These are phyloP conservation scores for Propithecus deckenii DNA, from an alignment of 2,797 vertebrate genomes.

Conservation along the genomic window DNA sequence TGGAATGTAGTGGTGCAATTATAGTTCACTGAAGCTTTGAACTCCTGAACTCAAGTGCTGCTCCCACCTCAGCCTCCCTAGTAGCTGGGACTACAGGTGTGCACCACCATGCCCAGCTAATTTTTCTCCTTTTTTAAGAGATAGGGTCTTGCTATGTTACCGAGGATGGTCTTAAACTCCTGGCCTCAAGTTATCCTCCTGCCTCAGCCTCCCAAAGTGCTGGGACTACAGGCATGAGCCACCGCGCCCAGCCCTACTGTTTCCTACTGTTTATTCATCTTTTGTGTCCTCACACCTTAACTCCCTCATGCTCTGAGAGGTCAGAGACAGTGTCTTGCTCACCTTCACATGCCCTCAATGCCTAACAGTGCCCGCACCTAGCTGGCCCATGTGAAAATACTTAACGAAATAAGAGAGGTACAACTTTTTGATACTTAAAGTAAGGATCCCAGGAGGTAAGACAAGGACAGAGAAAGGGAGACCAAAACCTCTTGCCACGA, in stretches of 20 bases:
- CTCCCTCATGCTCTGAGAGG: not conserved
- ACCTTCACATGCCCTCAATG: not conserved
- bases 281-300: not conserved
- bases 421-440: not conserved
- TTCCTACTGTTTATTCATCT: not conserved
- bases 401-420: not conserved
- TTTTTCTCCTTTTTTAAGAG: not conserved
- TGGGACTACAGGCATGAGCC: not conserved
- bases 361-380: not conserved
- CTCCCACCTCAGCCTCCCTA: not conserved
- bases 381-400: not conserved
- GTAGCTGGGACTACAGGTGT: not conserved
- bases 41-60: not conserved
- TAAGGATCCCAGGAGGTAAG: not conserved
- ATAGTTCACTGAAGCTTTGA: not conserved
- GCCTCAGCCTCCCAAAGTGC: not conserved
- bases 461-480: not conserved
- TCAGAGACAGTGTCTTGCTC: not conserved
- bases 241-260: not conserved
- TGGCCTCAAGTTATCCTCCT: not conserved
- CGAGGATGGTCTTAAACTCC: not conserved
- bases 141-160: not conserved
- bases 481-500: not conserved
- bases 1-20: not conserved
- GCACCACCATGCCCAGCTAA: not conserved